Conservation (phyloP, 1,140 invertebrate species). For the Lanistes nyassanus region DNA sequence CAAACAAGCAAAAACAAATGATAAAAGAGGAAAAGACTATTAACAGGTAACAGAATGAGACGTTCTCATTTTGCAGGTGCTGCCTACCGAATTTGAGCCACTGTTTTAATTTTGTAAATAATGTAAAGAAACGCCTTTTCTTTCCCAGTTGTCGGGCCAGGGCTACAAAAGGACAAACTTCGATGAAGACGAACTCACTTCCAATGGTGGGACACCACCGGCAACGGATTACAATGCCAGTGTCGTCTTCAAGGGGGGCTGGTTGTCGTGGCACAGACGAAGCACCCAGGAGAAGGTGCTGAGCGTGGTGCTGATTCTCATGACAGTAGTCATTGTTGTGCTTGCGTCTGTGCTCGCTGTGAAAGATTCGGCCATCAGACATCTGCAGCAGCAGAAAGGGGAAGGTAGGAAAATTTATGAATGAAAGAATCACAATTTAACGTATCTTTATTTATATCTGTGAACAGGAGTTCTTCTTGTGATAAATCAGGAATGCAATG, state of each 20-base stretch:
- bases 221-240: constrained; percentile 48
- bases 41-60: neutral
- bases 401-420: neutral
- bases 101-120: neutral
- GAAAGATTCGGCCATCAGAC: constrained; percentile 38
- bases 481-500: neutral
- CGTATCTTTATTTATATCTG: no score
- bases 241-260: constrained; percentile 58
- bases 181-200: constrained; percentile 68
- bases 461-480: neutral
- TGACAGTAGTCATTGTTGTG: constrained; percentile 54
- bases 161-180: constrained; percentile 69
- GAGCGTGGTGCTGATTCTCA: constrained; percentile 38
- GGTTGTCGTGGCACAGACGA: constrained; percentile 72
- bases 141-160: constrained; percentile 67
- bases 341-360: constrained; percentile 73
- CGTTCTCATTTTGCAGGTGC: neutral
- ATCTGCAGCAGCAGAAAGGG: constrained; percentile 17
- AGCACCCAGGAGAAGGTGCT: constrained; percentile 52
- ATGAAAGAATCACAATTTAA: no score
- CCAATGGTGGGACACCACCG: constrained; percentile 54
- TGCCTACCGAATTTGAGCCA: neutral
- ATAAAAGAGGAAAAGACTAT: neutral
- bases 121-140: no score
- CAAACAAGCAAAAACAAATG: no score